Base-by-base conservation (phyloP, 2,113 vertebrate species). In the Hoplias malabaricus region DNA sequence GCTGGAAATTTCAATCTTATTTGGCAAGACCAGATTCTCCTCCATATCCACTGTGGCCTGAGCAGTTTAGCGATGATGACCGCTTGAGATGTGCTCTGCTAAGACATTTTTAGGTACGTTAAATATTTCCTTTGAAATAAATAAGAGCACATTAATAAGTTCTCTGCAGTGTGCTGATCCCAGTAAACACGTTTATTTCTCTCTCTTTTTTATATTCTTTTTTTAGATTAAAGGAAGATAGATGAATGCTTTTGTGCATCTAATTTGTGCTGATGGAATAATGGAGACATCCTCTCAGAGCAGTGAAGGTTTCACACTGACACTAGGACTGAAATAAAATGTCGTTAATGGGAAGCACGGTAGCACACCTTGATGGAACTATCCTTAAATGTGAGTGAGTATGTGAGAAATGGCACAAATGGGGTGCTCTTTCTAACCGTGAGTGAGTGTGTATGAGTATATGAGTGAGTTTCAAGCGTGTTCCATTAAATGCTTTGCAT, bases 111-210 rank as follows among this genome's bases (percentile, higher is more conserved):
- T 9, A 36, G n/a, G n/a, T 66, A 80, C 63, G 67, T 68, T 57
- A 73, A 84, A 82, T 80, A 82, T 79, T 63, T 81, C 65, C 82
- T 71, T 81, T 83, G 48, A 82, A 84, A 53, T 69, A 8, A 79
- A 69, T 80, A 71, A 80, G 57, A 79, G 50, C 70, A 62, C 62
- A 79, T 83, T 78, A 78, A 69, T 78, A 78, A 69, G 70, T 59
- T 75, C 75, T 71, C 33, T 62, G 27, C 72, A 36, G 69, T 59
- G 69, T 46, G 70, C 72, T 78, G 70, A 79, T 71, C 75, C 61
- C 72, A 66, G 73, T 76, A 63, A 85, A 77, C 75, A 82, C 48
- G n/a, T n/a, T n/a, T n/a, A n/a, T n/a, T n/a, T n/a, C n/a, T n/a
- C n/a, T n/a, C n/a, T n/a, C n/a, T n/a, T n/a, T n/a, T n/a, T n/a